Conservation (phyloP, 2,113 vertebrate genomes). For the Elgaria multicarinata region DNA sequence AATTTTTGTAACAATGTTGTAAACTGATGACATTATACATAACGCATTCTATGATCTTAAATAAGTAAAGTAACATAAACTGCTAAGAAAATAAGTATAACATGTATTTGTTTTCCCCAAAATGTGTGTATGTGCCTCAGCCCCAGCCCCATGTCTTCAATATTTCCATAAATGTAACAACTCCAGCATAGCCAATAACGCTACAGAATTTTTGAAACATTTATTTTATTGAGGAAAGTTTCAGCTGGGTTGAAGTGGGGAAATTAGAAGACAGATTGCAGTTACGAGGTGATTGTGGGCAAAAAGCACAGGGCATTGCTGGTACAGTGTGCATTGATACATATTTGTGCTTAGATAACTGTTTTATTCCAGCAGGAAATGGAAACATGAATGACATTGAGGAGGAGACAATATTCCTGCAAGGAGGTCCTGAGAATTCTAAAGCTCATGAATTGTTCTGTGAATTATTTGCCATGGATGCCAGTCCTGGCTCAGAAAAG, state of each 20-base stretch:
- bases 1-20: too few species aligned
- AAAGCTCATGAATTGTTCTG: neutral
- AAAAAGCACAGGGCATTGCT: rapidly evolving
- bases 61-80: too few species aligned
- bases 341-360: neutral
- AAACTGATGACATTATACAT: too few species aligned
- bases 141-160: neutral
- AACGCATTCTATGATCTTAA: too few species aligned
- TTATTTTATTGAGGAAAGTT: neutral
- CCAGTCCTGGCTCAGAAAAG: rapidly evolving
- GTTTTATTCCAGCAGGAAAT: constrained; percentile 38
- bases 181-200: neutral
- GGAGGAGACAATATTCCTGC: neutral
- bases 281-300: neutral
- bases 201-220: neutral
- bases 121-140: neutral
- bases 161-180: neutral
- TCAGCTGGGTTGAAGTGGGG: neutral
- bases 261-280: neutral
- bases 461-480: neutral
- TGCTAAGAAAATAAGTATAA: neutral
- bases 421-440: rapidly evolving
- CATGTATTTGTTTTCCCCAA: neutral
- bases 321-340: neutral
- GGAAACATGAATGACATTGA: constrained; percentile 51